These are phyloP conservation scores for Nephrotoma guestfalica DNA, from an alignment of 2,888 invertebrate species.

Conservation along the genomic window DNA sequence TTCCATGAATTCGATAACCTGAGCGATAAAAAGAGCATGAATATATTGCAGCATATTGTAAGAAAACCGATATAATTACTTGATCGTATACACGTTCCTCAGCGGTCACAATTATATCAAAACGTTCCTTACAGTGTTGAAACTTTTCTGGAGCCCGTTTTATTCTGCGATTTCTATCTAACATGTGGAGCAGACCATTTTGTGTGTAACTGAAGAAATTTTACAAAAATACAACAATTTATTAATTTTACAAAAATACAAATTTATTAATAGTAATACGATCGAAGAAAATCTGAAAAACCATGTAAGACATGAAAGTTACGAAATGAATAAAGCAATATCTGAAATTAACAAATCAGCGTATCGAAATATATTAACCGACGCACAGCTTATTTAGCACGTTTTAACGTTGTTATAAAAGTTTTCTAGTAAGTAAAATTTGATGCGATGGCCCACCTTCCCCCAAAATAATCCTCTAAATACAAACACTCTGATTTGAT, in stretches of 20 bases:
- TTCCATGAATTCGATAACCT: constrained; percentile 89
- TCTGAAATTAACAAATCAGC: no score
- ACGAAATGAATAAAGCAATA: no score
- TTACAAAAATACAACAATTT: constrained; percentile 7
- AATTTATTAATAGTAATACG: neutral
- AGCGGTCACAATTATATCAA: constrained; percentile 92
- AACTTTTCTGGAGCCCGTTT: constrained; percentile 91
- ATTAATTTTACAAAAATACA: neutral
- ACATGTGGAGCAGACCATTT: constrained; percentile 94
- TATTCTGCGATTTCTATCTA: constrained; percentile 92
- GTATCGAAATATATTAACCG: no score
- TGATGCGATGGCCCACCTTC: no score
- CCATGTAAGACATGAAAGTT: no score
- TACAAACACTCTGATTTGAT: no score
- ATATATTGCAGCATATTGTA: neutral
- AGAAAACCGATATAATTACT: constrained; percentile 17
- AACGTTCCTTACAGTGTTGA: constrained; percentile 74
- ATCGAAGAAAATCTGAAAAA: neutral
- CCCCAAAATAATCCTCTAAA: no score
- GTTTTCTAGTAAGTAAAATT: no score
- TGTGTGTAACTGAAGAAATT: constrained; percentile 63
- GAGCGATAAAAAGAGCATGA: neutral
- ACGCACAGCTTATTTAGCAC: no score
- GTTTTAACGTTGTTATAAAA: no score
- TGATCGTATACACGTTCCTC: constrained; percentile 99